Percentiles rank a stretch among this genome's conserved stretches.
phyloP scores from a whole-genome alignment of 2,888 invertebrate species.

The Crematogaster levior region DNA sequence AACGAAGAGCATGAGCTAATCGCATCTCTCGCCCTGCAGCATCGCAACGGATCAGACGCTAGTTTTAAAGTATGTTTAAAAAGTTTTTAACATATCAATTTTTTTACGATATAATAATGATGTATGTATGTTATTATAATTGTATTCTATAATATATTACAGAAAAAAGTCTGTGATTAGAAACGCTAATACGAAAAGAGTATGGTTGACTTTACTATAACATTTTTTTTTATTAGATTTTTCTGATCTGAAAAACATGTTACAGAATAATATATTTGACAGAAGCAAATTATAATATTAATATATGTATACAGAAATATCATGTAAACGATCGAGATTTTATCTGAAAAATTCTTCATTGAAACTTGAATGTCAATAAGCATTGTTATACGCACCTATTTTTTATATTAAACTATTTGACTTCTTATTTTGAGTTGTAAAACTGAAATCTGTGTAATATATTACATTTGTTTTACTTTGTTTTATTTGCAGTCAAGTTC shows the following conservation, averaged over 20 bases:
- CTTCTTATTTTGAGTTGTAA: too few species aligned
- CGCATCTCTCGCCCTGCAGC: constrained; percentile 86
- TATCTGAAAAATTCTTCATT: not conserved
- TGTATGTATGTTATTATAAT: not conserved
- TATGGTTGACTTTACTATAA: not conserved
- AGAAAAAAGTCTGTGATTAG: not conserved
- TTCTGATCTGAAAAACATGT: too few species aligned
- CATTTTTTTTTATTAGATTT: not conserved
- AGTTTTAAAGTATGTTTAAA: constrained; percentile 90
- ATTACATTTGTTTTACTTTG: constrained; percentile 39
- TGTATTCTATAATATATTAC: not conserved
- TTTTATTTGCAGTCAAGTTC: constrained; percentile 92
- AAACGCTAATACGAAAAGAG: not conserved
- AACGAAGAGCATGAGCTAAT: constrained; percentile 85
- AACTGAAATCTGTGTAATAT: constrained; percentile 1
- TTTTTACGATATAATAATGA: not conserved
- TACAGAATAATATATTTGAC: too few species aligned
- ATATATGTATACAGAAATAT: too few species aligned
- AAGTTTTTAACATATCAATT: not conserved
- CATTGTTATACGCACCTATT: not conserved
- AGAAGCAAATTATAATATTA: too few species aligned
- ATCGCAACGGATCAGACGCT: constrained; percentile 92
- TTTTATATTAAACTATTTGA: too few species aligned
- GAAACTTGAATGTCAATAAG: not conserved
- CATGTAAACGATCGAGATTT: too few species aligned